Evolutionary conservation across 2,888 invertebrate genomes (phyloP).

Genomic region (Eristalis pertinax): DNA sequence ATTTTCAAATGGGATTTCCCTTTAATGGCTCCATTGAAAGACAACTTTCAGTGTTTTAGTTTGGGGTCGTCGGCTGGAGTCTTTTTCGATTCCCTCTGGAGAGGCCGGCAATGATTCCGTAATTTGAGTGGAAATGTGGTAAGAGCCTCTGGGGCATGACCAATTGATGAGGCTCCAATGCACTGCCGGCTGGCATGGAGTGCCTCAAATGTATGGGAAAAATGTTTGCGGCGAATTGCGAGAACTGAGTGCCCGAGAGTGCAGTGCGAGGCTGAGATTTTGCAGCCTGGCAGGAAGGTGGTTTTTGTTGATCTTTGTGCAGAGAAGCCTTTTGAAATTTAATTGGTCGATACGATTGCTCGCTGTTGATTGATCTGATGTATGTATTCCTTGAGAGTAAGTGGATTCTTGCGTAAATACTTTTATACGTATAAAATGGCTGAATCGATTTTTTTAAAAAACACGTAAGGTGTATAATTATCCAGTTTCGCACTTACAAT

Average conservation of each 20-base stretch:
- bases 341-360: no score
- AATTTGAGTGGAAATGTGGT: conserved; percentile 51
- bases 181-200: conserved; percentile 2
- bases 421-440: no score
- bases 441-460: no score
- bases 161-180: conserved; percentile 20
- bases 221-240: background rate
- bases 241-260: background rate
- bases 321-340: no score
- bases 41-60: conserved; percentile 37
- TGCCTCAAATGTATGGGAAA: background rate
- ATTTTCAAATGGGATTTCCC: conserved; percentile 52
- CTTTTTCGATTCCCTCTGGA: background rate
- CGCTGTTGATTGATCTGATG: no score
- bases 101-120: conserved; percentile 35
- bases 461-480: no score
- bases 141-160: conserved; percentile 38
- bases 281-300: no score
- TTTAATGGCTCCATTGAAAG: conserved; percentile 63
- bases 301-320: no score
- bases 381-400: no score
- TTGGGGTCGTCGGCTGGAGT: background rate
- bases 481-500: no score
- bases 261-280: background rate
- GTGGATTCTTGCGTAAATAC: no score